A percentile compares a stretch with the other conserved stretches of the same genome.
phyloP scores from a whole-genome alignment of 2,113 vertebrate species.

The Holacanthus passer region DNA sequence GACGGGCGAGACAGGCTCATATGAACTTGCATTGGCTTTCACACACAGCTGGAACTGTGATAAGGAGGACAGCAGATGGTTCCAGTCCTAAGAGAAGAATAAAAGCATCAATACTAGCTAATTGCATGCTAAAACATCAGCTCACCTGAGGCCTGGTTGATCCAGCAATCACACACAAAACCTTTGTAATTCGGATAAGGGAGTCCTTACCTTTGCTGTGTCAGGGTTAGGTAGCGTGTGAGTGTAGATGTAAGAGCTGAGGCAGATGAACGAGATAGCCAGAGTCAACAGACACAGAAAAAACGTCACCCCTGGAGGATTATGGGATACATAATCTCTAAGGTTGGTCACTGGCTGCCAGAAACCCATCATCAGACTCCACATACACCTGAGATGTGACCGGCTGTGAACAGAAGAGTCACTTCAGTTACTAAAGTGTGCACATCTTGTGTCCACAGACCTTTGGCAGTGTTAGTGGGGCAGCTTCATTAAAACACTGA shows the following conservation, averaged over 20 bases:
- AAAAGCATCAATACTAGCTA: too few relatives aligned
- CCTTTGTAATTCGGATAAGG: background rate
- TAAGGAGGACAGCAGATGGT: slow-evolving; percentile 78
- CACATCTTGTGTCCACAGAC: background rate
- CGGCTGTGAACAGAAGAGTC: slow-evolving; percentile 32
- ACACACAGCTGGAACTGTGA: slow-evolving; percentile 78
- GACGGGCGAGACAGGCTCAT: slow-evolving; percentile 29
- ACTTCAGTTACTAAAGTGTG: background rate
- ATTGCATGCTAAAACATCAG: background rate
- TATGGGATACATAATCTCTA: slow-evolving; percentile 67
- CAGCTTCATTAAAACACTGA: background rate
- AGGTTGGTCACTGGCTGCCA: slow-evolving; percentile 79
- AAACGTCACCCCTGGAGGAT: slow-evolving; percentile 82
- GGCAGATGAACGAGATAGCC: slow-evolving; percentile 76
- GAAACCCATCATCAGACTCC: slow-evolving; percentile 71
- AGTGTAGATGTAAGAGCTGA: slow-evolving; percentile 75
- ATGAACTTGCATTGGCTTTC: slow-evolving; percentile 51
- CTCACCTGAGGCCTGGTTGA: background rate
- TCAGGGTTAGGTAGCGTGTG: slow-evolving; percentile 82
- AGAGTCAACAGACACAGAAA: slow-evolving; percentile 80
- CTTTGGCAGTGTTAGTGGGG: background rate
- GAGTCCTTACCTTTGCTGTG: slow-evolving; percentile 68
- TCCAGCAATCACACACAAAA: background rate
- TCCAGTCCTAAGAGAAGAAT: slow-evolving; percentile 82
- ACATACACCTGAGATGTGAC: slow-evolving; percentile 3